Base-by-base conservation (phyloP, 2,113 vertebrate genomes). In the Thalassoma bifasciatum region DNA sequence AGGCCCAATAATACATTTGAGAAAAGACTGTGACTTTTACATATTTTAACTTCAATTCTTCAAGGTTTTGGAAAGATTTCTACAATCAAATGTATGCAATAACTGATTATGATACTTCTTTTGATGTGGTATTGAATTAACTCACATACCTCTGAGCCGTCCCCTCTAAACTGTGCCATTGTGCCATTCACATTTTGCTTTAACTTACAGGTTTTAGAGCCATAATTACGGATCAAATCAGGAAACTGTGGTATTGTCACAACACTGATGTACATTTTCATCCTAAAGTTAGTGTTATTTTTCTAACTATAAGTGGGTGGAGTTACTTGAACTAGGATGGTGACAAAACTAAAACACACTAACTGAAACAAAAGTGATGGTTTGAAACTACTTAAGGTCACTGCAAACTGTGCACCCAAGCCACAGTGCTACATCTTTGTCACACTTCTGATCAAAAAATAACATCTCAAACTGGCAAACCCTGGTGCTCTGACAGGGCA, bases 291-390 rank as follows among this genome's bases (percentile, higher is more conserved):
- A 34, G 47, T 44, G 86, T 89, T 91, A 89, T 85, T 80, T n/a
- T 57, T 46, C 66, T 76, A 67, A 76, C 89, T 87, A 84, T 59
- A 59, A 44, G 70, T 86, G 60, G 66, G 75, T 83, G 77, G 63
- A 66, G 57, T 79, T 85, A 89, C 74, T 87, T 59, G 47, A 82
- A 67, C 86, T 89, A 91, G 24, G 49, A 91, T 86, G 83, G 57
- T 62, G 72, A 84, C 70, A 75, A 37, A 83, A 71, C 76, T 80
- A 76, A 23, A 24, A 71, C 38, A 74, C 17, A 51, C 21, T 75
- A 64, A 52, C 11, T 46, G 8, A 34, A 65, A 75, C 21, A 34
- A 71, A 52, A 77, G 47, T 69, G 42, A 49, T 53, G 13, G 60
- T 66, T 63, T 8, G 21, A 19, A 26, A 47, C 14, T 16, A 52